Conservation (phyloP, 2,113 vertebrate genomes). For the Promerops cafer region DNA sequence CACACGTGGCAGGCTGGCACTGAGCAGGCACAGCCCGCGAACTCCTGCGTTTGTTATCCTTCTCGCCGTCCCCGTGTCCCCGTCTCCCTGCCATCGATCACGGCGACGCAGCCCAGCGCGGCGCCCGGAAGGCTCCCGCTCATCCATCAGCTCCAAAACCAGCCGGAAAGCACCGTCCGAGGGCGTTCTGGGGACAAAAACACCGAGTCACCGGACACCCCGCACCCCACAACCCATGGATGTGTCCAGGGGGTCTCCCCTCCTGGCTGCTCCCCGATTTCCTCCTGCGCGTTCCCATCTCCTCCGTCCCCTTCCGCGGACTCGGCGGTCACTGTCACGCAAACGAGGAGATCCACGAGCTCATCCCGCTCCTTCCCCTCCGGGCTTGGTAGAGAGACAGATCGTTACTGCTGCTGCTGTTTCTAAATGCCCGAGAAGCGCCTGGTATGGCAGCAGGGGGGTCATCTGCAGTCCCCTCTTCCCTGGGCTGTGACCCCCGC, state of each 20-base stretch:
- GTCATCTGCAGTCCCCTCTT: not conserved
- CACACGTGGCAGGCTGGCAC: accelerated
- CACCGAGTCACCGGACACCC: accelerated
- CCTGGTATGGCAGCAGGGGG: not conserved
- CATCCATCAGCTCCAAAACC: not conserved
- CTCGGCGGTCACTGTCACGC: accelerated
- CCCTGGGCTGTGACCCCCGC: not conserved
- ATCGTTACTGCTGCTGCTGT: not conserved
- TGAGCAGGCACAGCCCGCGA: accelerated
- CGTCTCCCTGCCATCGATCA: accelerated
- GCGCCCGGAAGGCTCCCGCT: not conserved
- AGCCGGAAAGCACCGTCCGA: accelerated
- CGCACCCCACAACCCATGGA: accelerated
- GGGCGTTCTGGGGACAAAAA: not conserved
- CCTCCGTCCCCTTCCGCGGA: not conserved
- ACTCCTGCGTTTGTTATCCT: not conserved
- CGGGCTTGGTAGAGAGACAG: not conserved
- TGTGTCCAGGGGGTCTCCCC: accelerated
- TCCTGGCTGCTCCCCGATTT: not conserved
- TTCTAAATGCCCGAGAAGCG: not conserved
- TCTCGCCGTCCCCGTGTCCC: not conserved
- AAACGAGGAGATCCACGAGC: not conserved
- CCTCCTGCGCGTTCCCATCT: not conserved
- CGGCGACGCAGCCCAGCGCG: accelerated
- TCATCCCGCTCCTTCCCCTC: not conserved